These are phyloP conservation scores for Sternarchorhynchus goeldii DNA, from an alignment of 2,797 vertebrate genomes.

Conservation along the genomic window DNA sequence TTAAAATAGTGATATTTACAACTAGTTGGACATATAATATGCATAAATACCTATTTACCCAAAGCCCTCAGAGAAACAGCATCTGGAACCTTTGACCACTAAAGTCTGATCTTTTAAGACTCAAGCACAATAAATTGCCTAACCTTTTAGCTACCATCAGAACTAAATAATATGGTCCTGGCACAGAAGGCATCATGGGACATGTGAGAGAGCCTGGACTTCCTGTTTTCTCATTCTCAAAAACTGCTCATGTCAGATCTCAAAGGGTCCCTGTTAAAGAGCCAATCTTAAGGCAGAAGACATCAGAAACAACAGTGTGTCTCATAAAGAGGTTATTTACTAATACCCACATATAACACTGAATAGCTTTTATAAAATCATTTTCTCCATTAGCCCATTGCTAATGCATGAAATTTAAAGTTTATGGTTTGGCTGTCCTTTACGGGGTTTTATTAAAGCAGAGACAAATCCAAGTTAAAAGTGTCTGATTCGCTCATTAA, in stretches of 20 bases:
- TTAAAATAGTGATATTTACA: slow-evolving; percentile 64
- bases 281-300: not conserved
- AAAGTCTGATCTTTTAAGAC: slow-evolving; percentile 74
- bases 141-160: slow-evolving; percentile 65
- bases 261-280: not conserved
- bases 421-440: slow-evolving; percentile 61
- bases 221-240: slow-evolving; percentile 31
- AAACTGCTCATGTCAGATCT: slow-evolving; percentile 16
- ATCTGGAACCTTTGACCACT: slow-evolving; percentile 70
- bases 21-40: slow-evolving; percentile 71
- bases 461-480: slow-evolving; percentile 60
- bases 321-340: slow-evolving; percentile 15
- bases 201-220: not conserved
- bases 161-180: slow-evolving; percentile 57
- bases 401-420: slow-evolving; percentile 34
- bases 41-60: slow-evolving; percentile 75
- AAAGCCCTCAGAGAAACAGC: slow-evolving; percentile 72
- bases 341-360: slow-evolving; percentile 9
- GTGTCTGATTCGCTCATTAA: slow-evolving; percentile 53
- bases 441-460: slow-evolving; percentile 53
- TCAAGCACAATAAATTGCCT: slow-evolving; percentile 73
- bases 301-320: not conserved
- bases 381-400: slow-evolving; percentile 35
- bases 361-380: slow-evolving; percentile 22
- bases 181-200: slow-evolving; percentile 32